Base-by-base conservation (phyloP, 2,888 invertebrate genomes). In the Synergus itoensis region DNA sequence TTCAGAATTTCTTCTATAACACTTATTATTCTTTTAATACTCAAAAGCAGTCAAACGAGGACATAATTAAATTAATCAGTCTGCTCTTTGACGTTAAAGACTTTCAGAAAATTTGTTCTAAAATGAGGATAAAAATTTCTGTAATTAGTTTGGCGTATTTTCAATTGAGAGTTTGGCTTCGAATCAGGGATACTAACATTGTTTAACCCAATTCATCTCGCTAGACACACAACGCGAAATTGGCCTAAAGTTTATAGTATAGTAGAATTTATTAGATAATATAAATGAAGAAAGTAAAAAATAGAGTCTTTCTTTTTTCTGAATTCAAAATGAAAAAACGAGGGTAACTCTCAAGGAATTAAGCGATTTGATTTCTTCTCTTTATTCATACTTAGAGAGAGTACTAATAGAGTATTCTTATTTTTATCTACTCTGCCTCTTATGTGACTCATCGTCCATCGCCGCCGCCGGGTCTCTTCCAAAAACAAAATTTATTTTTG, bases 211-310 rank as follows among this genome's bases (percentile, higher is more conserved):
- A 53, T 43, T 82, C 83, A 86, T 87, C 85, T 84, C 85, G 83
- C 80, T 88, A 88, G 90, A 90, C 90, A 90, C 90, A 89, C 90
- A 90, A 90, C 90, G 90, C 86, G 87, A 86, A 82, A 89, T 60
- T 57, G 18, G 21, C 69, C 18, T 14, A 69, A 28, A 65, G 12
- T 43, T 67, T 21, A 5, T n/a, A 65, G 11, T 45, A 7, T 60
- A 60, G 21, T 60, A 21, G 12, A 28, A 60, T 60, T 60, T 28
- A 28, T 60, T 4, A 60, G 14, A 60, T 21, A 21, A 5, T 60
- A 60, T 18, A 28, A 60, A 28, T 12, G 4, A 60, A 28, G 14
- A 60, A 60, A 60, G 1, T 21, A 14, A 5, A 60, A 60, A 18
- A 60, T 60, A 60, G 21, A 60, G 21, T 21, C 14, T 45, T 45